Evolutionary conservation across 2,888 invertebrate species (phyloP), one percentile per base, ranked within the genome.

Genomic region (Serrognathus titanus): DNA sequence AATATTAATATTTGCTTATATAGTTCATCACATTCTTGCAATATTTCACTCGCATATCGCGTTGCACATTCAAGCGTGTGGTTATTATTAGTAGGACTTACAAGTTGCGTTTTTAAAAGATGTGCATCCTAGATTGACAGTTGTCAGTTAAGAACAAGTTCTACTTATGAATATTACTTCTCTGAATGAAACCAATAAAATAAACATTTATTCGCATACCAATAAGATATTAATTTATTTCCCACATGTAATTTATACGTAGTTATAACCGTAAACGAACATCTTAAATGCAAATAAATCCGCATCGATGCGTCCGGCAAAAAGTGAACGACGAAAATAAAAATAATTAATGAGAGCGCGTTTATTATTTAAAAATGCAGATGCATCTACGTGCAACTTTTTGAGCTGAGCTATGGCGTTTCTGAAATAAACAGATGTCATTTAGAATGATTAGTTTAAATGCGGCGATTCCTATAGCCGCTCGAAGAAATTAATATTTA

Each of bases 131-230:
- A 16, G 24, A 51, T 54, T 58, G 58, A 58, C 58, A 58, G 53
- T 53, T 54, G 58, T 51, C 58, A 47, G 54, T 52, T 51, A 51
- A 16, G 47, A 52, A 58, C 58, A 48, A 54, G 58, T 58, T 58
- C 51, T 58, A 53, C 58, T 54, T 61, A 61, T 61, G 60, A 61
- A 61, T 61, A 61, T 61, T 55, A 56, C 60, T 60, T 60, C 60
- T 55, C 41, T 54, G 60, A 61, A 61, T 61, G 58, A 49, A 52
- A 43, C 58, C 60, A 61, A 61, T 61, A 58, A 57, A 60, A 58
- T 56, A 46, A 16, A 55, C 51, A 55, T 58, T 58, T 55, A 60
- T 55, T 58, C 58, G 51, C 60, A 58, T 61, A 53, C 60, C 60
- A 51, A 58, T 61, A 55, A 56, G 52, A 55, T 61, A 61, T 61